Evolutionary conservation across 2,797 vertebrate species (phyloP).

Genomic region (Iguana delicatissima): DNA sequence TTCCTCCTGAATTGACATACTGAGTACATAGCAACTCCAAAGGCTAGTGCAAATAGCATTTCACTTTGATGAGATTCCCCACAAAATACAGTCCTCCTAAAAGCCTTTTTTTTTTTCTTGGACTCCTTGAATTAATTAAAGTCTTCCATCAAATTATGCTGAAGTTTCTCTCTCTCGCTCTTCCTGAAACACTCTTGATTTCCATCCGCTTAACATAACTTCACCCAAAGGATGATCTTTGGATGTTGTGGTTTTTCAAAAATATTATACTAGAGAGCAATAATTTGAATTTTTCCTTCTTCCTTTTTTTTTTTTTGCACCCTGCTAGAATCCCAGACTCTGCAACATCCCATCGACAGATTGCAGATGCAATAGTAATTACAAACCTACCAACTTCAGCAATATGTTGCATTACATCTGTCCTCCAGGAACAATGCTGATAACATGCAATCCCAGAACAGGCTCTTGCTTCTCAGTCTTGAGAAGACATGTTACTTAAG

Average conservation of each 20-base stretch:
- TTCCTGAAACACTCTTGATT: constrained; percentile 66
- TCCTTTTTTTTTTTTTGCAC: not conserved
- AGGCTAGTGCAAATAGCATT: constrained; percentile 37
- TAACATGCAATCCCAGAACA: not conserved
- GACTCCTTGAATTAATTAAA: constrained; percentile 72
- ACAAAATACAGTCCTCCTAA: constrained; percentile 54
- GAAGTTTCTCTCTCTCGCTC: constrained; percentile 35
- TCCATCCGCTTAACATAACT: constrained; percentile 63
- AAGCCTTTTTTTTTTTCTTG: constrained; percentile 47
- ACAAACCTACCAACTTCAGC: not conserved
- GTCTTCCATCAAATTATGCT: constrained; percentile 69
- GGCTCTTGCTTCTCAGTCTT: not conserved
- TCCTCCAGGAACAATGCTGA: constrained; percentile 1
- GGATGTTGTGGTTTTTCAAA: constrained; percentile 6
- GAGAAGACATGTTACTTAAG: not conserved
- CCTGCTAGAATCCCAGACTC: not conserved
- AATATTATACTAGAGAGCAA: constrained; percentile 8
- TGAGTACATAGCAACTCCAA: constrained; percentile 28
- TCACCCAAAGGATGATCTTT: constrained; percentile 50
- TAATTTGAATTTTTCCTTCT: not conserved
- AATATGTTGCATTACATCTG: not conserved
- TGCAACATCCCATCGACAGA: not conserved
- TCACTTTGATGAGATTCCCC: constrained; percentile 50
- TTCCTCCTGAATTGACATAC: not conserved
- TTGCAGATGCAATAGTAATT: not conserved